phyloP scores from a whole-genome alignment of 1,140 invertebrate genomes.

The Tenebrio molitor region DNA sequence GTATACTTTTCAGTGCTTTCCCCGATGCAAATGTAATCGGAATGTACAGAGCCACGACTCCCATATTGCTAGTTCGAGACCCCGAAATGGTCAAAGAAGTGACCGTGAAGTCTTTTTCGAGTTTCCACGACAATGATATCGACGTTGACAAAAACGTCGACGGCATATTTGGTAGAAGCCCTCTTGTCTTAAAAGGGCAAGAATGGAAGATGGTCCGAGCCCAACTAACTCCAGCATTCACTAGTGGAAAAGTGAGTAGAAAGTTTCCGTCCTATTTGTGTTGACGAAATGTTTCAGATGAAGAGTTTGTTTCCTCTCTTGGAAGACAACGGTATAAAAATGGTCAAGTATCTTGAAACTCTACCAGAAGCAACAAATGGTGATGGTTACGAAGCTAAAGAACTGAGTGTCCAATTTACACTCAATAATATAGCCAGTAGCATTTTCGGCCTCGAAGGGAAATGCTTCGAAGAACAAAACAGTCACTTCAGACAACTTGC shows the following conservation, averaged over 20 bases:
- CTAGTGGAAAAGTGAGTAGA: conserved; percentile 65
- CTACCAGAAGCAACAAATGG: conserved; percentile 7
- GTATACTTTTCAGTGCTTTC: no score
- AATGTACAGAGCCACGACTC: no score
- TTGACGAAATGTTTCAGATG: conserved; percentile 62
- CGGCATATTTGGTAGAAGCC: no score
- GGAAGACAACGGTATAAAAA: conserved; percentile 35
- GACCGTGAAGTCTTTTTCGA: conserved; percentile 61
- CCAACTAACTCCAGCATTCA: conserved; percentile 70
- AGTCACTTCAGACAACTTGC: conserved; percentile 47
- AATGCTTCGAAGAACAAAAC: conserved; percentile 50
- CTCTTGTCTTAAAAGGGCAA: conserved; percentile 66
- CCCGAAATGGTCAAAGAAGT: conserved; percentile 64
- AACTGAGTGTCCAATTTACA: conserved; percentile 53
- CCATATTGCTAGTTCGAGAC: no score
- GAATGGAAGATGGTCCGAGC: conserved; percentile 70
- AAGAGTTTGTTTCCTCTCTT: conserved; percentile 58
- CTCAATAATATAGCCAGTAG: conserved; percentile 55
- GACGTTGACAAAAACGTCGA: conserved; percentile 54
- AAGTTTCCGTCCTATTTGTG: no score
- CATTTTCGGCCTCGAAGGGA: conserved; percentile 56
- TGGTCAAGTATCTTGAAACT: conserved; percentile 48
- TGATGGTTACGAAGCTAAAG: conserved; percentile 50
- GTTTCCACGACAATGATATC: conserved; percentile 59
- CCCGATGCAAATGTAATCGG: no score